Evolutionary conservation across 2,888 invertebrate species (phyloP), one percentile per base, ranked within the genome.

Genomic region (Ennomos quercinarius): DNA sequence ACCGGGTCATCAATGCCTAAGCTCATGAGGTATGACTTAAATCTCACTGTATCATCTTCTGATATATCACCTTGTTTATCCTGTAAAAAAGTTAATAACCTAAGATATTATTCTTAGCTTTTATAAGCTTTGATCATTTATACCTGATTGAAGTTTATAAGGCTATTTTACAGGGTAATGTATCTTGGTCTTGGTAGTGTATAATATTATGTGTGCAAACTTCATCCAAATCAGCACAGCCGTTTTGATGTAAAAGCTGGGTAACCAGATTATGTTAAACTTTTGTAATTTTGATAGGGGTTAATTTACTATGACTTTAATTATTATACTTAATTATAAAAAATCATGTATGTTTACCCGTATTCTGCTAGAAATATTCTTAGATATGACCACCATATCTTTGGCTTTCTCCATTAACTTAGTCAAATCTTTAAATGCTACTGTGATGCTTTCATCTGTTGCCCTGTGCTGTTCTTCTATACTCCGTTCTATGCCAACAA

Each of bases 1-100:
- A 99, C 99, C 1, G 99, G 99, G 92, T 99, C 99, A 78, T 98
- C 98, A 68, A 99, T 98, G 71, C 99, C 99, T 76, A 99, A 94
- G 83, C 99, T 99, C 91, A 99, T 94, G 47, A 99, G 93, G 83
- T 99, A 99, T 0, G 99, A 96, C 83, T 99, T 99, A 83, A 99
- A 99, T 73, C 96, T 95, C 6, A 99, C 95, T 9, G 99, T 99
- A 92, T 99, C 99, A 90, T 99, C 99, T 86, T 99, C 98, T 4
- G 98, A 98, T 67, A 99, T 97, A 77, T 98, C 97, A 42, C 98
- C 99, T 93, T 98, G 97, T 80, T 97, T 96, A 73, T 98, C 98
- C 94, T 96, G 82, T 41, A 17, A 2, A 17, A 17, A 17, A n/a
- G n/a, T n/a, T 17, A 3, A 17, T 2, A 17, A 17, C 17, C 17